Evolutionary conservation across 2,797 vertebrate genomes (phyloP), one percentile per base, ranked within the genome.

Genomic region (Phataginus tetradactyla): DNA sequence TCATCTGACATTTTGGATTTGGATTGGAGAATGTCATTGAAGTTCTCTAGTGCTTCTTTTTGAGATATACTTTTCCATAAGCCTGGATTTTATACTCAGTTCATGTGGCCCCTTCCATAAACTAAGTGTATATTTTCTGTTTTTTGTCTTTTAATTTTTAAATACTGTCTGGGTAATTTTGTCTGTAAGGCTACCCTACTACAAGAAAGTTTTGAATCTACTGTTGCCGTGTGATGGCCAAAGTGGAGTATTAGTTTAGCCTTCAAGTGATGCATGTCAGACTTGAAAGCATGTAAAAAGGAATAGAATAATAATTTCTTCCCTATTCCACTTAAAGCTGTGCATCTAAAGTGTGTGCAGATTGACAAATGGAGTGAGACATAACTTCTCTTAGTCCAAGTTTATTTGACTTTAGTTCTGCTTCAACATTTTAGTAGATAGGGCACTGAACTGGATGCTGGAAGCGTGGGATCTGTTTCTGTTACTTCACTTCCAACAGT

Each of bases 381-480:
- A 2, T 96, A 93, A 95, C 79, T 80, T 95, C 13, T 75, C 17
- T 91, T 96, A 86, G 94, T 88, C 29, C 42, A 72, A 74, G 77
- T 95, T 96, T 75, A 39, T 96, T 95, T 95, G 88, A 95, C 53
- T 91, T 79, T 88, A 96, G 95, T 84, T 97, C 42, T 97, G 77
- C 96, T 96, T 95, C 83, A 96, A 49, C 75, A 3, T 97, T 94
- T 95, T 92, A 95, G 94, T 97, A 91, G 95, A 59, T 96, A 97
- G 96, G 94, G 86, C 92, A 64, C 86, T 94, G 91, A 96, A 94
- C 92, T 96, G 92, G 92, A 96, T 96, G 92, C 74, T 95, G 78
- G 75, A 96, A 96, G 79, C 86, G 37, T 93, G 97, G 86, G 61
- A 87, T 97, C 92, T 97, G n/a, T 97, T 95, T 95, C 95, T 96